Evolutionary conservation across 2,888 invertebrate genomes (phyloP).

Genomic region (Synergus itoensis): DNA sequence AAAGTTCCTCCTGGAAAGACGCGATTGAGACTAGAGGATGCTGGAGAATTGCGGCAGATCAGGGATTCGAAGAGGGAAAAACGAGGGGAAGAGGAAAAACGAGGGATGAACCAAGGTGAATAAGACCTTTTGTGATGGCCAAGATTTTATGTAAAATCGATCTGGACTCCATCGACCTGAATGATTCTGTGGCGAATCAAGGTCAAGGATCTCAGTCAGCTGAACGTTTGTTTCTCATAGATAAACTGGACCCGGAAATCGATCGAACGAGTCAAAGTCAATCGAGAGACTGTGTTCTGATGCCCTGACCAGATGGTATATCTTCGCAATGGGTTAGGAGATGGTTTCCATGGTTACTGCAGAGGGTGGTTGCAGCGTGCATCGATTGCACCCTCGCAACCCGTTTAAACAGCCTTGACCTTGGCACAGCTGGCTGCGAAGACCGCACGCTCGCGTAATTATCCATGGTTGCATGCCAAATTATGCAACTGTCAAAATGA

Average conservation of each 20-base stretch:
- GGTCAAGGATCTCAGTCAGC: constrained; percentile 16
- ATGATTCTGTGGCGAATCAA: neutral
- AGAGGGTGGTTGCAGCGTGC: constrained; percentile 31
- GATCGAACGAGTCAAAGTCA: constrained; percentile 20
- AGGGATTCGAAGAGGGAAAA: neutral
- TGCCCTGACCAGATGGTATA: constrained; percentile 10
- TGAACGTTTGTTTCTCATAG: neutral
- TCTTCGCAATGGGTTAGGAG: constrained; percentile 25
- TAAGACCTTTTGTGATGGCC: neutral
- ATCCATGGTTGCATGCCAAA: neutral
- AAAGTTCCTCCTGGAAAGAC: constrained; percentile 21
- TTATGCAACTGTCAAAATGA: neutral
- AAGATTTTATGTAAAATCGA: constrained; percentile 7
- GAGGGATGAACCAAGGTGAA: neutral
- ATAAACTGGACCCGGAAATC: constrained; percentile 13
- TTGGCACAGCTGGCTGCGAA: constrained; percentile 31
- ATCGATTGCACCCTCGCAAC: constrained; percentile 36
- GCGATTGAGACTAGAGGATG: constrained; percentile 33
- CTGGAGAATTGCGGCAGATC: constrained; percentile 22
- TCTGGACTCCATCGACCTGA: neutral
- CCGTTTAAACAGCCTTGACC: constrained; percentile 35
- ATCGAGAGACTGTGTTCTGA: constrained; percentile 16
- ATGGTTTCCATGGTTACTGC: constrained; percentile 32
- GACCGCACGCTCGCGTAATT: constrained; percentile 1
- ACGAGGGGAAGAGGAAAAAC: neutral